A percentile compares a stretch with the other conserved stretches of the same genome.
Evolutionary conservation across 2,888 invertebrate genomes (phyloP).

Genomic region (Amphipyra berbera): DNA sequence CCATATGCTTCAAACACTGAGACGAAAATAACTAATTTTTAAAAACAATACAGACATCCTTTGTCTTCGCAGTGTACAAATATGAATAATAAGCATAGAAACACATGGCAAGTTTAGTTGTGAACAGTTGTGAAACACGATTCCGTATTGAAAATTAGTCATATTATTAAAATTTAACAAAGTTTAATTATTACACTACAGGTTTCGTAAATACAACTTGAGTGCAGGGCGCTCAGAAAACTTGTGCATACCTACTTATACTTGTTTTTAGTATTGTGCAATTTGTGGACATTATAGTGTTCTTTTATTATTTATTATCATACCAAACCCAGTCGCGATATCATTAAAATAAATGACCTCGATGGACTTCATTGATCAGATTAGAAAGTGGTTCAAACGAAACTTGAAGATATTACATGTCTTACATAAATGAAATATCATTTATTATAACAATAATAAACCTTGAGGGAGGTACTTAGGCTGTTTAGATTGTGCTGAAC

Average conservation of each 20-base stretch:
- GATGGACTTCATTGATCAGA: constrained; percentile 12
- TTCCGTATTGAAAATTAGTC: too few species aligned
- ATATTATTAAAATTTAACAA: too few species aligned
- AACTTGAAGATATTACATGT: constrained; percentile 6
- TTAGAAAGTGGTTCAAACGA: constrained; percentile 31
- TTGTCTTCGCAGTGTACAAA: constrained; percentile 12
- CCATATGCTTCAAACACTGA: constrained; percentile 7
- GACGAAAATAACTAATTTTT: constrained; percentile 31
- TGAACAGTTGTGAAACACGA: too few species aligned
- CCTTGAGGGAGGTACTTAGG: constrained; percentile 25
- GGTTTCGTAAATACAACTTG: too few species aligned
- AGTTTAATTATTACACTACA: too few species aligned
- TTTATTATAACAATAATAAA: constrained; percentile 23
- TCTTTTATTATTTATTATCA: constrained; percentile 3
- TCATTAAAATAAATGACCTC: constrained; percentile 24
- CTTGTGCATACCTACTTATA: too few species aligned
- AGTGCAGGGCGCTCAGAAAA: too few species aligned
- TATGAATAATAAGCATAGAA: too few species aligned
- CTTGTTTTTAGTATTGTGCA: neutral
- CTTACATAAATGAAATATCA: constrained; percentile 8
- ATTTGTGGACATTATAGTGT: too few species aligned
- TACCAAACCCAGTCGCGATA: neutral
- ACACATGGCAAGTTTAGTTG: too few species aligned
- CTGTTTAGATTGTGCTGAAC: constrained; percentile 34
- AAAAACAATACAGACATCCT: constrained; percentile 5